Evolutionary conservation across 2,888 invertebrate genomes (phyloP), one percentile per base, ranked within the genome.

Genomic region (Acleris holmiana): DNA sequence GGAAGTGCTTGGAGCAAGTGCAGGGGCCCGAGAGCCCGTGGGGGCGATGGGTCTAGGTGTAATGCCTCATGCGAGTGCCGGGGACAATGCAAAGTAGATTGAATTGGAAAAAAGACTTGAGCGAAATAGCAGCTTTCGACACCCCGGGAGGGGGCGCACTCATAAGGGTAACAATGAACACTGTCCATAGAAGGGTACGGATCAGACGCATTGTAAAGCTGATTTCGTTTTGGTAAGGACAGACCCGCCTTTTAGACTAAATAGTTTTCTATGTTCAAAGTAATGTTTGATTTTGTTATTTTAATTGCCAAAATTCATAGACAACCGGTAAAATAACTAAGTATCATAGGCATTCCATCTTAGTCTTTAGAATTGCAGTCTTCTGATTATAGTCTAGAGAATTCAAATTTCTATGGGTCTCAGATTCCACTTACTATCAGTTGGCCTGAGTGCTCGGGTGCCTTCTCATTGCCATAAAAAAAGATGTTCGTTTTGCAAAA

Each of bases 21-120:
- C 89, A 89, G 73, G 74, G 76, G 60, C 21, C 58, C 58, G 61
- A 73, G 73, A 75, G 60, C 21, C 58, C 61, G 61, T 53, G 80
- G 79, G 78, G 74, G 76, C 71, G 76, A 75, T 72, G 80, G 80
- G 76, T 78, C 83, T 86, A 91, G 89, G 90, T 90, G 89, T 91
- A 89, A 91, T 89, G 89, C 88, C 83, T 91, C 91, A 91, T 91
- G 85, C 86, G 91, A 89, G 88, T 84, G 86, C 81, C 85, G 89
- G 79, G 84, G 84, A 89, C 91, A 90, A 92, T 92, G 91, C 90
- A 91, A 92, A 92, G 91, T 91, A 91, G 90, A 92, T 91, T 91
- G 92, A 90, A 91, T 92, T 90, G 91, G 85, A 89, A 91, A 89
- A 91, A 90, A 90, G 87, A 87, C 84, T 87, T 80, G 78, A 88